Evolutionary conservation across 2,797 vertebrate genomes (phyloP).

Genomic region (Allobates femoralis): DNA sequence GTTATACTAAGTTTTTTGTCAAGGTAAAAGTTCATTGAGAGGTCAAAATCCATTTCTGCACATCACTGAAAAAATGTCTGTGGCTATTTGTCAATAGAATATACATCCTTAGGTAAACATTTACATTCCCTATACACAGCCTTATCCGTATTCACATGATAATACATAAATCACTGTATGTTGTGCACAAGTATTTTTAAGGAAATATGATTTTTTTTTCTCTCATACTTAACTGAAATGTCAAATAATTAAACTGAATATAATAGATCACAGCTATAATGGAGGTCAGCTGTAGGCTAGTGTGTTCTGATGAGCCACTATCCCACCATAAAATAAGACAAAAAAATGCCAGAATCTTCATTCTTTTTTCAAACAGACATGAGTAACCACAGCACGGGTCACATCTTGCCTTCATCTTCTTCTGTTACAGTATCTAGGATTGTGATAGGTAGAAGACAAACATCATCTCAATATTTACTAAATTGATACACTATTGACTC

Average conservation of each 20-base stretch:
- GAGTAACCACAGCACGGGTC: no score
- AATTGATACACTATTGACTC: no score
- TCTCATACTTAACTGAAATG: not conserved
- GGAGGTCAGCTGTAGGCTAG: not conserved
- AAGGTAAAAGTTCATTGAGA: slow-evolving; percentile 83
- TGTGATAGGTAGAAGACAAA: no score
- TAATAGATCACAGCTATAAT: not conserved
- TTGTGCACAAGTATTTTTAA: not conserved
- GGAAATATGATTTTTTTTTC: not conserved
- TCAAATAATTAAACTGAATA: not conserved
- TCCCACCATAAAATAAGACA: not conserved
- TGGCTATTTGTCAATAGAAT: slow-evolving; percentile 45
- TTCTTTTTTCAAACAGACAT: no score
- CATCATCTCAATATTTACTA: no score
- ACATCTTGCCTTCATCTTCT: no score
- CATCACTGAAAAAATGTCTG: slow-evolving; percentile 32
- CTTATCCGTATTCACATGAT: not conserved
- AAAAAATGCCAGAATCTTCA: no score
- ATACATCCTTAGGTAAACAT: slow-evolving; percentile 53
- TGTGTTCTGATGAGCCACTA: not conserved
- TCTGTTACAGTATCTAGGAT: no score
- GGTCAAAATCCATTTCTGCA: slow-evolving; percentile 76
- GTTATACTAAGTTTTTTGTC: slow-evolving; percentile 82
- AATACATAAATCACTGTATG: not conserved
- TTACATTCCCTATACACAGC: slow-evolving; percentile 32